Base-by-base conservation (phyloP, 2,797 vertebrate genomes). In the Hemibagrus guttatus region DNA sequence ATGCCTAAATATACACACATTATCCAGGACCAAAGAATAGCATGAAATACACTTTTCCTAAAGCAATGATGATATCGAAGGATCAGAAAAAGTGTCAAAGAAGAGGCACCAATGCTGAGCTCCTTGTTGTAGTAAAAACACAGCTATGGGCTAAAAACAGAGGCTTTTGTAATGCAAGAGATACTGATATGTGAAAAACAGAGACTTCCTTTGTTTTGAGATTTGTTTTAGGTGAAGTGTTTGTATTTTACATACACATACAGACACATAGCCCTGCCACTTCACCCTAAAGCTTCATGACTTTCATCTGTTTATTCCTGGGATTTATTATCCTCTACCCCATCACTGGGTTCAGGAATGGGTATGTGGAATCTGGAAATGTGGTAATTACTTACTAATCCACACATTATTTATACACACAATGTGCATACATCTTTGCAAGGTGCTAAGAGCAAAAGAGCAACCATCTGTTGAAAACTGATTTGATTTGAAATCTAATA, bases 381-480 rank as follows among this genome's bases (percentile, higher is more conserved):
- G 46, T 71, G 13, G 46, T 52, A 49, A 52, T 74, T n/a, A 56
- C 4, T 78, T 21, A 78, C 56, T 78, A 56, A 78, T 31, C 2
- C 28, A n/a, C 8, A 35, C 52, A 21, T 56, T 78, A 78, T 31
- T 56, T 56, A 56, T 56, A n/a, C 16, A 76, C n/a, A 31, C 6
- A 31, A 31, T 54, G 14, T 54, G 14, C 54, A 11, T 28, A 56
- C 72, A n/a, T 52, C 74, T 56, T 56, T 6, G 17, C 56, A n/a
- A 74, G 12, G n/a, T 78, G 52, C 52, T 78, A 31, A 4, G n/a
- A 28, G 52, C 52, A 78, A 56, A 19, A 78, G 16, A 78, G 28
- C n/a, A 78, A 31, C 75, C 17, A 56, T 56, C 52, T 78, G 74
- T 76, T 76, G 16, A 31, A 76, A 28, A 74, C 72, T 49, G 72